A percentile compares a stretch with the other conserved stretches of the same genome.
These are phyloP conservation scores for Lacerta agilis DNA, from an alignment of 2,797 vertebrate species.

Conservation along the genomic window DNA sequence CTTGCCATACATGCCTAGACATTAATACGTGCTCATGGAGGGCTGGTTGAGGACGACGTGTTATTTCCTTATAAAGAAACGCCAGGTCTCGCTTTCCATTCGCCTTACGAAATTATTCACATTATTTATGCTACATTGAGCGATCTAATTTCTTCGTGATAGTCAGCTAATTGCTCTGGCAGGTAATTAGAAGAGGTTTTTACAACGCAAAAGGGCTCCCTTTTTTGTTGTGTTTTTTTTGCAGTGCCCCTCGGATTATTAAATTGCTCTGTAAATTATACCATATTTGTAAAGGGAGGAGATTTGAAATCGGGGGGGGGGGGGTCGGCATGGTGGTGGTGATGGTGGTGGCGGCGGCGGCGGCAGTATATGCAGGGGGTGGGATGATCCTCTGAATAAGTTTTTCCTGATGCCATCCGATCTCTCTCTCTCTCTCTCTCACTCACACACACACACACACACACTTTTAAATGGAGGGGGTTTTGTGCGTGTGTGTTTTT, in stretches of 20 bases:
- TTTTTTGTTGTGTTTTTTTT: constrained; percentile 58
- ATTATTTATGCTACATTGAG: constrained; percentile 91
- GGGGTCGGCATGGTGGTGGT: neutral
- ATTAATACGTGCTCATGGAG: constrained; percentile 80
- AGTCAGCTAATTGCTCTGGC: constrained; percentile 87
- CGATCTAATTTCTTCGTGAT: constrained; percentile 89
- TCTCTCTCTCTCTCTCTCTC: constrained; percentile 57
- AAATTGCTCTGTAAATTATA: constrained; percentile 88
- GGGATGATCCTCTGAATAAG: constrained; percentile 71
- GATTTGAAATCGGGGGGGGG: constrained; percentile 14
- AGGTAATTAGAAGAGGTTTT: constrained; percentile 86
- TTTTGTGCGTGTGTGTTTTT: neutral
- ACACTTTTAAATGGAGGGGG: constrained; percentile 51
- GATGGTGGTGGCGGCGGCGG: neutral
- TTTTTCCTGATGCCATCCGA: constrained; percentile 75
- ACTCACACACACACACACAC: too few relatives aligned
- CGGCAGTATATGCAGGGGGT: neutral
- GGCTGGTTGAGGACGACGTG: constrained; percentile 80
- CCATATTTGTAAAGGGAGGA: constrained; percentile 80
- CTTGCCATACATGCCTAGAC: constrained; percentile 80
- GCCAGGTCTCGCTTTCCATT: constrained; percentile 84
- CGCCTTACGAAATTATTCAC: constrained; percentile 86
- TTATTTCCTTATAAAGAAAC: constrained; percentile 87
- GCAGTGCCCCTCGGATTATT: constrained; percentile 84
- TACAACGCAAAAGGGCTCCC: constrained; percentile 80